These are phyloP conservation scores for Meteorus sp. DNA, from an alignment of 1,140 invertebrate species.

Conservation along the genomic window DNA sequence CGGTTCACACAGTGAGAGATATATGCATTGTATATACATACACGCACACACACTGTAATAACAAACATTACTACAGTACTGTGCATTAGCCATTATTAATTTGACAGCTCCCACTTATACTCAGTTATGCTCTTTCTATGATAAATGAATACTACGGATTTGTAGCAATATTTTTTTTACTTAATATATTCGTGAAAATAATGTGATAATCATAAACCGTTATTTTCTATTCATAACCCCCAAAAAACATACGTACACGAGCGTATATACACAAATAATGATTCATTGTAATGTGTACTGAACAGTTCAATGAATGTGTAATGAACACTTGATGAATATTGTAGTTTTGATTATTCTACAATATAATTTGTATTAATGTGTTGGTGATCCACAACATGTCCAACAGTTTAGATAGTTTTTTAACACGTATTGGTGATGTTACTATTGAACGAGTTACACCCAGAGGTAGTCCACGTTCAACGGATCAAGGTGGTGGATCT, in stretches of 20 bases:
- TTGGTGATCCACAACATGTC: conserved; percentile 46
- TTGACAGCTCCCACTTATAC: conserved; percentile 4
- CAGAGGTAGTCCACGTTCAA: conserved; percentile 35
- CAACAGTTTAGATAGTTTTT: conserved; percentile 55
- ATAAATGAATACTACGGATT: too few relatives aligned
- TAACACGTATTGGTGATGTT: conserved; percentile 60
- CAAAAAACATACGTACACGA: neutral
- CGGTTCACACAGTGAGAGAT: neutral
- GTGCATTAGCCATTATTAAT: neutral
- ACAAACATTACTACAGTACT: neutral
- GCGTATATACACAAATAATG: neutral
- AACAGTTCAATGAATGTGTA: too few relatives aligned
- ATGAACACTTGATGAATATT: neutral
- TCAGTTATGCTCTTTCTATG: too few relatives aligned
- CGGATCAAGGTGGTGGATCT: conserved; percentile 28
- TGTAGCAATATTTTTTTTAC: too few relatives aligned
- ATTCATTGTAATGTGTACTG: neutral
- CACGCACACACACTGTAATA: neutral
- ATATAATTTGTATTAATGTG: neutral
- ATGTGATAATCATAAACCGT: too few relatives aligned
- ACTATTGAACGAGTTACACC: conserved; percentile 59
- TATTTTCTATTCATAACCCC: neutral
- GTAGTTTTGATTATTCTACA: neutral
- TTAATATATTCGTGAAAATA: too few relatives aligned
- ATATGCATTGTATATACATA: too few relatives aligned